A percentile compares a stretch with the other conserved stretches of the same genome.
These are phyloP conservation scores for Charina bottae DNA, from an alignment of 2,113 vertebrate species.

Conservation along the genomic window DNA sequence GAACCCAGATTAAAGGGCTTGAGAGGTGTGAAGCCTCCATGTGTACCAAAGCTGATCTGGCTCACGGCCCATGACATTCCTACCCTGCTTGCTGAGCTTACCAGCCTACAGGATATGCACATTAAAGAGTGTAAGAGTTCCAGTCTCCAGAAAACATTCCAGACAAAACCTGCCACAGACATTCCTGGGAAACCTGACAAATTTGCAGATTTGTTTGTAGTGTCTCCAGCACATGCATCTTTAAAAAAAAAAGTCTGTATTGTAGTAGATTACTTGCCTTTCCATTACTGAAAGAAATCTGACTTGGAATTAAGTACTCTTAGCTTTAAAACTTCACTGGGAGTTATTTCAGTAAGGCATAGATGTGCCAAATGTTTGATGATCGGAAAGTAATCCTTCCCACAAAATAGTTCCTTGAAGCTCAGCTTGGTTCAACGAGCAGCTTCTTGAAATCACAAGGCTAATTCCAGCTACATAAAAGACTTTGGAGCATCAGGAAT, in stretches of 20 bases:
- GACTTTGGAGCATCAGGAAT: constrained; percentile 37
- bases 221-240: constrained; percentile 60
- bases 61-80: constrained; percentile 57
- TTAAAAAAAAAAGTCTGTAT: constrained; percentile 32
- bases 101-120: constrained; percentile 65
- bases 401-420: constrained; percentile 43
- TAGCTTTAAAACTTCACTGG: constrained; percentile 48
- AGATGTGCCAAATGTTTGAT: constrained; percentile 52
- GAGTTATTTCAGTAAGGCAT: constrained; percentile 51
- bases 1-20: constrained; percentile 28
- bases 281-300: constrained; percentile 47
- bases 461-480: constrained; percentile 56
- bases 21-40: constrained; percentile 57
- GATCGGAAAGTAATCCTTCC: constrained; percentile 48
- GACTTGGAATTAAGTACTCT: constrained; percentile 49
- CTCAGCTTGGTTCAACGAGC: constrained; percentile 34
- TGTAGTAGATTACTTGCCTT: constrained; percentile 44
- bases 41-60: constrained; percentile 47
- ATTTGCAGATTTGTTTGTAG: constrained; percentile 62
- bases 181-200: constrained; percentile 74
- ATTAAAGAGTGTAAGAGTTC: constrained; percentile 56
- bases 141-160: constrained; percentile 65
- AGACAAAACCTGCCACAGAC: constrained; percentile 72
- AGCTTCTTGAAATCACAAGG: constrained; percentile 49
- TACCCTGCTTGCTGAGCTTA: constrained; percentile 49